Evolutionary conservation across 2,797 vertebrate species (phyloP).

Genomic region (Monodelphis domestica): DNA sequence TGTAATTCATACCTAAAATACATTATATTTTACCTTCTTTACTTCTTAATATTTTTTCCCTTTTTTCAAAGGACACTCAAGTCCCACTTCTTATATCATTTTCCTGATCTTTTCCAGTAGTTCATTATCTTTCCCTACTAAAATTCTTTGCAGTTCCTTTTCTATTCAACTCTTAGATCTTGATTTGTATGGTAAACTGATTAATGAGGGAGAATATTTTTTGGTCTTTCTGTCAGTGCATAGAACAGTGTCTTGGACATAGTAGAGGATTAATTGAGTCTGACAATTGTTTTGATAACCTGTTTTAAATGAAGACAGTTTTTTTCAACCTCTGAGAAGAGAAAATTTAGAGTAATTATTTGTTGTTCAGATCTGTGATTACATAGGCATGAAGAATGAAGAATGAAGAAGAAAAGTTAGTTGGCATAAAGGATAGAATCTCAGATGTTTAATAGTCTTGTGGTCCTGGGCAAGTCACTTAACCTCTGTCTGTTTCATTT

Average conservation of each 20-base stretch:
- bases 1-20: background rate
- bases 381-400: too few species aligned
- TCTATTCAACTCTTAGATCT: background rate
- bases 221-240: too few species aligned
- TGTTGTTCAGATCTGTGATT: background rate
- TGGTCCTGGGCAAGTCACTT: background rate
- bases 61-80: background rate
- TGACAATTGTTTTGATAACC: background rate
- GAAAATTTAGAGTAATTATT: background rate
- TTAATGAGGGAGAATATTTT: too few species aligned
- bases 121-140: background rate
- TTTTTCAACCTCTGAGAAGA: background rate
- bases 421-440: background rate
- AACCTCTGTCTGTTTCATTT: background rate
- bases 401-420: background rate
- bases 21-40: background rate
- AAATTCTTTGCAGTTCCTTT: background rate
- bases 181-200: background rate
- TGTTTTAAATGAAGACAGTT: background rate
- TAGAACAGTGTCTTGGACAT: background rate
- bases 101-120: background rate
- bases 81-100: background rate
- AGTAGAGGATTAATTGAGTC: background rate
- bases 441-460: background rate
- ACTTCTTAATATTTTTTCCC: background rate